Conservation (phyloP, 2,888 invertebrate species). For the Cactoblastis cactorum region DNA sequence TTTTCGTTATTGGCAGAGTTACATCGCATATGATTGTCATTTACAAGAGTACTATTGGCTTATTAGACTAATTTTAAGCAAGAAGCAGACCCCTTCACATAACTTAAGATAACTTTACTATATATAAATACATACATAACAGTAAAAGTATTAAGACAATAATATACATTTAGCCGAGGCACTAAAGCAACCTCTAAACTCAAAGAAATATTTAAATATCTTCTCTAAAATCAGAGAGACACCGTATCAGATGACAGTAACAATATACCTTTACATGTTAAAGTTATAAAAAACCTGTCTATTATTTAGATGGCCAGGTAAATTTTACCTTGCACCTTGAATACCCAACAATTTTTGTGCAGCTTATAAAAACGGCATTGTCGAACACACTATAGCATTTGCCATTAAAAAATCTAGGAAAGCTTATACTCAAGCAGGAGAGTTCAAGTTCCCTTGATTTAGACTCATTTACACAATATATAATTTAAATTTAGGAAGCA, state of each 20-base stretch:
- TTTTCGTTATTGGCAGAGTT: slow-evolving; percentile 23
- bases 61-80: neutral
- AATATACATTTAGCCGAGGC: neutral
- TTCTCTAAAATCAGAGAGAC: slow-evolving; percentile 22
- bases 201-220: slow-evolving; percentile 15
- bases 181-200: slow-evolving; percentile 3
- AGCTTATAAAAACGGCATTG: slow-evolving; percentile 41
- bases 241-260: slow-evolving; percentile 50
- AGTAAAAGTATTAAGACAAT: neutral
- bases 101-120: too few species aligned
- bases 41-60: slow-evolving; percentile 31
- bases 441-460: slow-evolving; percentile 13
- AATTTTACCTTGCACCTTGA: slow-evolving; percentile 50
- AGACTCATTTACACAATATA: neutral
- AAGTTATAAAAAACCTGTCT: slow-evolving; percentile 38
- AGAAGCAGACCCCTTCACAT: too few species aligned
- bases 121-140: too few species aligned
- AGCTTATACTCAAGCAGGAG: slow-evolving; percentile 13
- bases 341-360: slow-evolving; percentile 38
- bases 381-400: slow-evolving; percentile 27
- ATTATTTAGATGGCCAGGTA: slow-evolving; percentile 64
- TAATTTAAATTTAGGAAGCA: neutral
- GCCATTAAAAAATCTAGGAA: slow-evolving; percentile 16
- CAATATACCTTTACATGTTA: slow-evolving; percentile 35
- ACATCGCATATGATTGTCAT: slow-evolving; percentile 26